Conservation (phyloP, 2,113 vertebrate genomes). For the Rhegmatorhina hoffmannsi region DNA sequence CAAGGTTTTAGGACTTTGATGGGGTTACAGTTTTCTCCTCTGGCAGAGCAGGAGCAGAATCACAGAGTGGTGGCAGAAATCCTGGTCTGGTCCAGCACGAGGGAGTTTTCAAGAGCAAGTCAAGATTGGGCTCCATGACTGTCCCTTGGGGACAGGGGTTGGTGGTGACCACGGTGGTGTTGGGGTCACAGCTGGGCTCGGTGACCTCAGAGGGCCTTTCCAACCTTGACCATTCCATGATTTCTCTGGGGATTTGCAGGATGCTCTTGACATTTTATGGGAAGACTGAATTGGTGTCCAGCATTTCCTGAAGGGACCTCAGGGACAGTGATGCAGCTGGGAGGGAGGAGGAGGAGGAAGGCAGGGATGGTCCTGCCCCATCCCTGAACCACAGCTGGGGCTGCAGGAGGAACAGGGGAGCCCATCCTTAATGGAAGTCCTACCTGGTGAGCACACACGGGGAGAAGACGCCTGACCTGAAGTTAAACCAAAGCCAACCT, state of each 20-base stretch:
- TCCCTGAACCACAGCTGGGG: neutral
- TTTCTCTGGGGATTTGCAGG: neutral
- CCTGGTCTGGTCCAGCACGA: neutral
- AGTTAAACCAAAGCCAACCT: neutral
- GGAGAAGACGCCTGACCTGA: accelerated
- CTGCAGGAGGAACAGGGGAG: neutral
- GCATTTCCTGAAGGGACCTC: neutral
- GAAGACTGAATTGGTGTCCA: neutral
- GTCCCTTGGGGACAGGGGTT: neutral
- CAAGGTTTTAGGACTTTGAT: neutral
- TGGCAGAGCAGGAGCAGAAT: accelerated
- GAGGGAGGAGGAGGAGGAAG: neutral
- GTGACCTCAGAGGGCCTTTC: neutral
- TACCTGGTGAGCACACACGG: accelerated
- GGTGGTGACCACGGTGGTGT: neutral
- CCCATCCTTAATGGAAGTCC: neutral
- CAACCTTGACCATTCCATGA: neutral
- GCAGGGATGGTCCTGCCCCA: neutral
- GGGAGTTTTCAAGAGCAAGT: neutral
- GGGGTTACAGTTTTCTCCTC: neutral
- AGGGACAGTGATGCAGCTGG: neutral
- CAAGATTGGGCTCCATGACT: neutral
- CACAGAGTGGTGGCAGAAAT: neutral
- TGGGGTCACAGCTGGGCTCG: neutral
- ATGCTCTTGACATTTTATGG: neutral